Conservation (phyloP, 2,113 vertebrate species). For the Ameiurus melas region DNA sequence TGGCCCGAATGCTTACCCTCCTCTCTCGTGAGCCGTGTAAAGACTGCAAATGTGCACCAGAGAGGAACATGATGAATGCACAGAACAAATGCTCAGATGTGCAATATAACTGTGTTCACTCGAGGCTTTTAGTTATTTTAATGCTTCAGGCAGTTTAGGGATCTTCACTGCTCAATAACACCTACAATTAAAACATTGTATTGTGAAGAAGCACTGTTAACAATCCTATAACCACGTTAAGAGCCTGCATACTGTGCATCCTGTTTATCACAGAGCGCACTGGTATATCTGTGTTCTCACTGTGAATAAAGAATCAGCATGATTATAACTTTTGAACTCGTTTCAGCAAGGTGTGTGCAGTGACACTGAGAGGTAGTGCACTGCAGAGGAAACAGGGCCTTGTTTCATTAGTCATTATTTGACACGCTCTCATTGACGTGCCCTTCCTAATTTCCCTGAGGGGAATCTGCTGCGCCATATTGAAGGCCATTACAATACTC, state of each 20-base stretch:
- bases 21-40: not conserved
- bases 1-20: not conserved
- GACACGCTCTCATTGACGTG: constrained; percentile 43
- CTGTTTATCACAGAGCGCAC: not conserved
- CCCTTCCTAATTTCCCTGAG: constrained; percentile 32
- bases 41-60: constrained; percentile 13
- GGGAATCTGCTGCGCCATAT: constrained; percentile 35
- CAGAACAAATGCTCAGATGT: constrained; percentile 13
- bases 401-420: constrained; percentile 43
- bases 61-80: not conserved
- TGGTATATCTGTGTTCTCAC: not conserved
- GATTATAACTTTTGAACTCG: constrained; percentile 14
- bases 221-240: not conserved
- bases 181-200: not conserved
- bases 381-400: constrained; percentile 27
- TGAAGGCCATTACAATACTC: constrained; percentile 45
- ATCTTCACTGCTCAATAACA: not conserved
- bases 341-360: not conserved
- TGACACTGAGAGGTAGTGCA: constrained; percentile 26
- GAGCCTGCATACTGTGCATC: not conserved
- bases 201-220: not conserved
- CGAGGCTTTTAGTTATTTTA: constrained; percentile 18
- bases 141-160: not conserved
- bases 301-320: not conserved
- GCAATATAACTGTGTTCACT: not conserved